Percentiles rank a stretch among this genome's conserved stretches.
Conservation (phyloP, 1,140 invertebrate species). For the Vanessa atalanta region DNA sequence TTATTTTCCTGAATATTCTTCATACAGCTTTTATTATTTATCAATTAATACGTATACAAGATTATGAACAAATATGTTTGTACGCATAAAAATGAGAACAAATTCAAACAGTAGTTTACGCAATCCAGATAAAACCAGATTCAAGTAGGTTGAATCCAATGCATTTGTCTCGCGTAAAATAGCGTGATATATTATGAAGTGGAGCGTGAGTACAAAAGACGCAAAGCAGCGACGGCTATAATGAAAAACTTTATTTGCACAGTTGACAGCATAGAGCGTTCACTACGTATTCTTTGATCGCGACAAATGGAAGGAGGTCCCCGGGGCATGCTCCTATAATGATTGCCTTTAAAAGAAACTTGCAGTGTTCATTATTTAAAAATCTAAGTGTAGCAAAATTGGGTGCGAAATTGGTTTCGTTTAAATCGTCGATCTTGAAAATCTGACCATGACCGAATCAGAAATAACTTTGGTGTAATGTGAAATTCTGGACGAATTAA, state of each 20-base stretch:
- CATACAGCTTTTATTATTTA: too few species aligned
- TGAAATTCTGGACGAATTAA: too few species aligned
- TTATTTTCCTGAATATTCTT: too few species aligned
- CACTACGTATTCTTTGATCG: conserved; percentile 28
- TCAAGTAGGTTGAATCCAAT: too few species aligned
- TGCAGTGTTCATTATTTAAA: conserved; percentile 27
- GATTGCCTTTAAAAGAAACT: conserved; percentile 33
- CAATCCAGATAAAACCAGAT: too few species aligned
- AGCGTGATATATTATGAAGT: conserved; percentile 4
- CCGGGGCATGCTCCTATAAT: conserved; percentile 24
- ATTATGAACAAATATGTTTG: too few species aligned
- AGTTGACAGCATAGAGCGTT: conserved; percentile 30
- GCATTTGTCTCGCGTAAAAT: neutral
- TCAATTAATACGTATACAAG: too few species aligned
- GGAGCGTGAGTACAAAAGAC: conserved; percentile 14
- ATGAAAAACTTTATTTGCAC: conserved; percentile 37
- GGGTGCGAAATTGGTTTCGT: conserved; percentile 5
- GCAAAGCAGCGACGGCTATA: conserved; percentile 29
- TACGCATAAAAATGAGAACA: too few species aligned
- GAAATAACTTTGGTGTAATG: too few species aligned
- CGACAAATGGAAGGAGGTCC: conserved; percentile 32
- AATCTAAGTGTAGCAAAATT: conserved; percentile 16
- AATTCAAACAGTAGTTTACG: too few species aligned
- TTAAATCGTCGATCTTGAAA: neutral
- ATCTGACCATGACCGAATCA: neutral